Evolutionary conservation across 2,797 vertebrate genomes (phyloP).

Genomic region (Steatocranus sp.): DNA sequence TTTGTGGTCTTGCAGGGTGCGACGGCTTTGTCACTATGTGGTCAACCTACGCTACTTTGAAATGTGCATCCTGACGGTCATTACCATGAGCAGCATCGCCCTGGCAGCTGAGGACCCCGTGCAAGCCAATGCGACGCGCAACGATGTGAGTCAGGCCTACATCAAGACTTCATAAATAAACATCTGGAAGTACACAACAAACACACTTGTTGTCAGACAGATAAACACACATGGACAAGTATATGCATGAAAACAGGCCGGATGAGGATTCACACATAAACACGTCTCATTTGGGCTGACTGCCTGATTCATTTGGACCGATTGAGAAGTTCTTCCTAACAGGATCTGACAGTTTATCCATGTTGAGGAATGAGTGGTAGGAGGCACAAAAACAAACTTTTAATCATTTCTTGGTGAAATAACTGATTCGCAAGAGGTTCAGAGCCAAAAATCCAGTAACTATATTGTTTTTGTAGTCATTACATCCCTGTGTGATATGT

Average conservation of each 20-base stretch:
- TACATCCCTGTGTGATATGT: not conserved
- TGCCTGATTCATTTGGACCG: slow-evolving; percentile 6
- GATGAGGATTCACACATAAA: not conserved
- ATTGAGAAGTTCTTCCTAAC: not conserved
- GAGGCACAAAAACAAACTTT: not conserved
- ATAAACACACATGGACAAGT: not conserved
- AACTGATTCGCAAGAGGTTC: not conserved
- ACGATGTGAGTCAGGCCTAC: slow-evolving; percentile 82
- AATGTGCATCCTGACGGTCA: slow-evolving; percentile 96
- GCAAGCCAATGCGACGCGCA: slow-evolving; percentile 82
- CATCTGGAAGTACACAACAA: not conserved
- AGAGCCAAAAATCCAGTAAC: not conserved
- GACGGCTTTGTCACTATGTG: slow-evolving; percentile 91
- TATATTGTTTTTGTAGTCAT: not conserved
- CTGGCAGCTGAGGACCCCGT: slow-evolving; percentile 95
- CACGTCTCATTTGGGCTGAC: not conserved
- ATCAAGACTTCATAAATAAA: not conserved
- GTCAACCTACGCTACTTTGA: slow-evolving; percentile 96
- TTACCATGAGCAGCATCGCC: slow-evolving; percentile 96
- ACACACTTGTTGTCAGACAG: not conserved
- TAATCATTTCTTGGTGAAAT: not conserved
- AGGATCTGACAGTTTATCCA: not conserved
- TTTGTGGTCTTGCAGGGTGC: slow-evolving; percentile 76
- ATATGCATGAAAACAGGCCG: not conserved
- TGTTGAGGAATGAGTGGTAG: not conserved